phyloP scores from a whole-genome alignment of 2,888 invertebrate genomes.

The Leptopilina myrica region DNA sequence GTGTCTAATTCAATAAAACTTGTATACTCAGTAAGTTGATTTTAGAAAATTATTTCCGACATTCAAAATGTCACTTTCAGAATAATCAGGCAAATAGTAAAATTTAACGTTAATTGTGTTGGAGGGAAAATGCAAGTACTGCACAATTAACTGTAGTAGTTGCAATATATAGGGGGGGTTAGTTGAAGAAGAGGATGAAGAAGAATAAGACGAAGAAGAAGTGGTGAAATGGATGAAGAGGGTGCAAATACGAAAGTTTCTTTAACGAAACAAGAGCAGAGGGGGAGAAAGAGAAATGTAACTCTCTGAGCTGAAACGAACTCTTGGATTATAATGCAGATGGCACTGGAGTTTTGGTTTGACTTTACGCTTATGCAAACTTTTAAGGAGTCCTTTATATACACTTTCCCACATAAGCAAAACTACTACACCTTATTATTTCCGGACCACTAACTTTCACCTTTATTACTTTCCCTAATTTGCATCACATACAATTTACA shows the following conservation, averaged over 20 bases:
- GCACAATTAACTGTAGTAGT: slow-evolving; percentile 59
- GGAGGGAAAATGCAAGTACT: slow-evolving; percentile 59
- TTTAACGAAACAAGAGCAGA: slow-evolving; percentile 41
- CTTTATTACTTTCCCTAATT: not conserved
- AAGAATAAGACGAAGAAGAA: not conserved
- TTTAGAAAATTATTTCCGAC: too few relatives aligned
- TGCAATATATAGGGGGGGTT: not conserved
- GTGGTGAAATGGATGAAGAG: slow-evolving; percentile 22
- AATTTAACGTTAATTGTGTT: slow-evolving; percentile 53
- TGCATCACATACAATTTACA: not conserved
- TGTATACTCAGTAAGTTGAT: too few relatives aligned
- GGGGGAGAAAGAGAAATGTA: slow-evolving; percentile 48
- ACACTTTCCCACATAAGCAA: slow-evolving; percentile 45
- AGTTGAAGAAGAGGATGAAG: not conserved
- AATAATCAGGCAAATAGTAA: too few relatives aligned
- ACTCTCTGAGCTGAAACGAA: slow-evolving; percentile 52
- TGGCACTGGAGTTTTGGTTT: slow-evolving; percentile 63
- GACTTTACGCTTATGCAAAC: slow-evolving; percentile 60
- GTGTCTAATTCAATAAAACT: too few relatives aligned
- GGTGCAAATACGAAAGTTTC: slow-evolving; percentile 55
- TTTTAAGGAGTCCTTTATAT: slow-evolving; percentile 53
- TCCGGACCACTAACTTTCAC: slow-evolving; percentile 11
- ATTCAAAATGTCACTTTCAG: too few relatives aligned
- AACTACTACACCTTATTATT: slow-evolving; percentile 17
- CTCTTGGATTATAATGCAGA: slow-evolving; percentile 63